Percentiles rank a stretch among this genome's conserved stretches.
phyloP scores from a whole-genome alignment of 2,113 vertebrate genomes.

The Spheniscus mendiculus region DNA sequence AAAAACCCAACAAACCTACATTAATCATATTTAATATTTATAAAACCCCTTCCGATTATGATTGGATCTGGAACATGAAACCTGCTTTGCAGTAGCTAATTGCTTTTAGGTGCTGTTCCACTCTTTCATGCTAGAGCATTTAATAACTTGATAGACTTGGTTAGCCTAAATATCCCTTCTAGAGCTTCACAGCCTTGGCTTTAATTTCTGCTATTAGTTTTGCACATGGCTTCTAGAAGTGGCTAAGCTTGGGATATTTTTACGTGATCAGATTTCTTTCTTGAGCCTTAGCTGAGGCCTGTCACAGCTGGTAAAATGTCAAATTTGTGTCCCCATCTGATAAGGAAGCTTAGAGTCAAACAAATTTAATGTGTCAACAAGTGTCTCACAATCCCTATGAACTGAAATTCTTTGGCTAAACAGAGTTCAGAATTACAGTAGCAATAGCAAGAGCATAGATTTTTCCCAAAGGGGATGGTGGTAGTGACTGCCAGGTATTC shows the following conservation, averaged over 20 bases:
- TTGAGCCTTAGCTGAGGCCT: neutral
- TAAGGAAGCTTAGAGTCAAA: neutral
- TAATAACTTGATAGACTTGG: neutral
- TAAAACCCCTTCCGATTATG: neutral
- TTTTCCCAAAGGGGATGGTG: neutral
- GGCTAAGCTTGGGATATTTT: neutral
- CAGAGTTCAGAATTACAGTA: neutral
- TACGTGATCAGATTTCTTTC: neutral
- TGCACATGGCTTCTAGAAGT: neutral
- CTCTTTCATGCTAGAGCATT: neutral
- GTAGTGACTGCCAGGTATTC: neutral
- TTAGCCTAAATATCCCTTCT: neutral
- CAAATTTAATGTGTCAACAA: neutral
- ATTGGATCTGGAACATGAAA: conserved; percentile 25
- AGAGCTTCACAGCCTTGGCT: neutral
- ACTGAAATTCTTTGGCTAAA: neutral
- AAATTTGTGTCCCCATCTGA: neutral
- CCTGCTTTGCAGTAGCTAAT: conserved; percentile 3
- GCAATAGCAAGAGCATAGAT: neutral
- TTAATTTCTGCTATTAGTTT: neutral
- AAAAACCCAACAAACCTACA: neutral
- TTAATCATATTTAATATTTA: conserved; percentile 47
- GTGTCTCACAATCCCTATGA: neutral
- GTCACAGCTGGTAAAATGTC: neutral
- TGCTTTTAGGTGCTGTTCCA: conserved; percentile 12